phyloP scores from a whole-genome alignment of 2,888 invertebrate species.

The Rhagonycha fulva region DNA sequence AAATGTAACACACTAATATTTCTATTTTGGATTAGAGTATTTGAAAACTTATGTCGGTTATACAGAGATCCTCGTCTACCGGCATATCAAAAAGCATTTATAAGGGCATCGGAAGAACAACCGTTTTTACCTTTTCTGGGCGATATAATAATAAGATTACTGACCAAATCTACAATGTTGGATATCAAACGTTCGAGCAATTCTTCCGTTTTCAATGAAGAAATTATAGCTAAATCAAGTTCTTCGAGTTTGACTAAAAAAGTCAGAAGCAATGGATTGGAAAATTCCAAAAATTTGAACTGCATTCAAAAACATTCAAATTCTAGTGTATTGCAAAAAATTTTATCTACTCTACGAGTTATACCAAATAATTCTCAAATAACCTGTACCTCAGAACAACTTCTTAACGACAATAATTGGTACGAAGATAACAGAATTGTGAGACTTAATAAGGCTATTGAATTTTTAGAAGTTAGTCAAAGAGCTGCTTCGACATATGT shows the following conservation, averaged over 20 bases:
- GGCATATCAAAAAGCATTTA: slow-evolving; percentile 54
- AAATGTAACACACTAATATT: background rate
- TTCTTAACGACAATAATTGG: slow-evolving; percentile 13
- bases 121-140: slow-evolving; percentile 58
- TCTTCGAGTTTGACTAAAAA: background rate
- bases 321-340: background rate
- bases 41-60: slow-evolving; percentile 56
- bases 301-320: background rate
- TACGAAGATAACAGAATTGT: slow-evolving; percentile 47
- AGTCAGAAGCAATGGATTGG: background rate
- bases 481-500: slow-evolving; percentile 53
- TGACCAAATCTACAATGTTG: slow-evolving; percentile 48
- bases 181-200: background rate
- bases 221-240: background rate
- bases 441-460: slow-evolving; percentile 46
- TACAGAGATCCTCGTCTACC: slow-evolving; percentile 55
- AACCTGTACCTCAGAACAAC: background rate
- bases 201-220: background rate
- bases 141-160: slow-evolving; percentile 53
- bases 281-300: background rate
- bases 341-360: slow-evolving; percentile 1
- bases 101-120: slow-evolving; percentile 48
- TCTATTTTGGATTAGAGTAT: slow-evolving; percentile 44
- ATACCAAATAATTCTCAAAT: background rate
- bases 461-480: slow-evolving; percentile 54